Conservation (phyloP, 2,888 invertebrate genomes). For the Petrolisthes manimaculis region DNA sequence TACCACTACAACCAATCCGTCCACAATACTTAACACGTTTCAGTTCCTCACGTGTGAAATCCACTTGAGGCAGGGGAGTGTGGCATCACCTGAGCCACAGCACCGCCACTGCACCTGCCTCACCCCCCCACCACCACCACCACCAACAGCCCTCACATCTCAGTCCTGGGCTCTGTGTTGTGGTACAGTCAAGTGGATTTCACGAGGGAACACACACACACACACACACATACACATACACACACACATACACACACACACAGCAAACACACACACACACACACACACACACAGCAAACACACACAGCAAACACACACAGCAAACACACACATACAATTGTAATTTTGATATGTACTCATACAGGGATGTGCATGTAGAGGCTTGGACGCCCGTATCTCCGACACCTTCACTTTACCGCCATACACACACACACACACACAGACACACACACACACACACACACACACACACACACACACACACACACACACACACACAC, state of each 20-base stretch:
- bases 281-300: conserved; percentile 2
- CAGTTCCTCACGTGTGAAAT: conserved; percentile 14
- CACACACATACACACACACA: background rate
- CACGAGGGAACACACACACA: background rate
- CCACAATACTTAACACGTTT: background rate
- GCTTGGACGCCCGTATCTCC: background rate
- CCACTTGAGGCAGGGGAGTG: conserved; percentile 35
- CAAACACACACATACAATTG: background rate
- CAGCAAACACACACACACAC: background rate
- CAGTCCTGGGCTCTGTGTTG: conserved; percentile 20
- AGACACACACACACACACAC: background rate
- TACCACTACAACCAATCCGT: background rate
- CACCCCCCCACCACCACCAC: conserved; percentile 11
- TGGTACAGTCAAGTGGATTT: conserved; percentile 33
- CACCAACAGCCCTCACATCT: background rate
- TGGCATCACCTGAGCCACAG: conserved; percentile 41
- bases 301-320: conserved; percentile 17
- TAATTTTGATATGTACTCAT: background rate
- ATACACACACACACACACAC: background rate
- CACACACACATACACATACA: background rate
- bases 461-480: conserved; percentile 4
- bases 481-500: conserved; percentile 12
- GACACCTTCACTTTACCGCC: background rate
- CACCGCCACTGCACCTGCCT: conserved; percentile 46
- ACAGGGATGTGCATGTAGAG: conserved; percentile 5